Conservation (phyloP, 2,888 invertebrate genomes). For the Chelonus formosanus region DNA sequence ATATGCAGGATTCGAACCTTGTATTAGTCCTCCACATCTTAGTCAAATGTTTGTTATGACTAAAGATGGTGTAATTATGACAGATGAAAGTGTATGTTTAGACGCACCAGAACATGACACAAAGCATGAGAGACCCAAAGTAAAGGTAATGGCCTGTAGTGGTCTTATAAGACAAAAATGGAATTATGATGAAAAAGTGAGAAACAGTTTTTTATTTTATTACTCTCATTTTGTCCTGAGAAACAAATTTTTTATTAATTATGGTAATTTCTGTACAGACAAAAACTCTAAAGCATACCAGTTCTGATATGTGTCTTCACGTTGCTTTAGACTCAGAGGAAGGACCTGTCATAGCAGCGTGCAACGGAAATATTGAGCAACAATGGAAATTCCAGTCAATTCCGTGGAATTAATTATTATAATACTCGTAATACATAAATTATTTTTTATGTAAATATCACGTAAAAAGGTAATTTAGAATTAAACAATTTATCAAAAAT, state of each 20-base stretch:
- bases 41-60: constrained; percentile 79
- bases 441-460: constrained; percentile 35
- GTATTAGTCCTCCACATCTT: constrained; percentile 70
- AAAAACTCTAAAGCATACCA: constrained; percentile 67
- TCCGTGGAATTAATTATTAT: constrained; percentile 70
- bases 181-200: constrained; percentile 69
- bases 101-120: constrained; percentile 72
- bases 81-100: constrained; percentile 87
- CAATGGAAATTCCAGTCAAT: constrained; percentile 76
- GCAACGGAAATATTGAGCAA: constrained; percentile 70
- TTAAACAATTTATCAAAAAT: no score
- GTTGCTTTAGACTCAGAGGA: constrained; percentile 65
- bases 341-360: constrained; percentile 71
- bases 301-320: constrained; percentile 71
- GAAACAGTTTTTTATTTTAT: constrained; percentile 9
- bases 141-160: constrained; percentile 78
- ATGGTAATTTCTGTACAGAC: constrained; percentile 56
- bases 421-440: constrained; percentile 6
- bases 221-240: background rate
- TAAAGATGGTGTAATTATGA: constrained; percentile 78
- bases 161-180: constrained; percentile 76
- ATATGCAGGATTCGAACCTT: constrained; percentile 74
- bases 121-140: constrained; percentile 69
- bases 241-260: constrained; percentile 8
- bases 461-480: no score